A percentile compares a stretch with the other conserved stretches of the same genome.
phyloP scores from a whole-genome alignment of 1,140 invertebrate genomes.

The Drosophila kohkoa region DNA sequence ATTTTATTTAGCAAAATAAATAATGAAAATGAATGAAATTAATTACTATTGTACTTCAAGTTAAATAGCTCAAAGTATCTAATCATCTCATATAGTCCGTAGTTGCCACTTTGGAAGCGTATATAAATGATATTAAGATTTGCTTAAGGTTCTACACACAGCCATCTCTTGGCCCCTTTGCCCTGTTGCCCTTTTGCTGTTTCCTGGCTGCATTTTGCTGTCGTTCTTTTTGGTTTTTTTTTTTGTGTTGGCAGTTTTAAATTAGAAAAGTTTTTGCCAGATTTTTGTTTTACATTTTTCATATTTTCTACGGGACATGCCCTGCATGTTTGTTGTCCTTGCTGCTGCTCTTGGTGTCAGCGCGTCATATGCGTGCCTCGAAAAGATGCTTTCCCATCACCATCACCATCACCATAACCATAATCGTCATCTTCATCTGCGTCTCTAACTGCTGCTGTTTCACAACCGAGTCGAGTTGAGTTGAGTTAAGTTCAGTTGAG shows the following conservation, averaged over 20 bases:
- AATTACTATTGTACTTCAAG: not conserved
- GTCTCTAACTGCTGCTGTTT: not conserved
- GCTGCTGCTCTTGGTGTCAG: constrained; percentile 49
- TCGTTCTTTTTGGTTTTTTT: constrained; percentile 62
- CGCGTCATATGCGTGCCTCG: constrained; percentile 69
- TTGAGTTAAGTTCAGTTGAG: constrained; percentile 16
- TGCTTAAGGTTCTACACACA: constrained; percentile 47
- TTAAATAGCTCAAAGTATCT: not conserved
- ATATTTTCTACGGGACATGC: constrained; percentile 79
- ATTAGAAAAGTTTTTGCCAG: constrained; percentile 82
- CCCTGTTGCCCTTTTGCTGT: constrained; percentile 49
- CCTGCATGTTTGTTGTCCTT: constrained; percentile 69
- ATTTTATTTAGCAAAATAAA: not conserved
- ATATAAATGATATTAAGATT: constrained; percentile 76
- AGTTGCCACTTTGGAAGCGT: constrained; percentile 33
- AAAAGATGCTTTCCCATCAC: constrained; percentile 30
- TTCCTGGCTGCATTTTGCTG: constrained; percentile 55
- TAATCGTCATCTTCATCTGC: constrained; percentile 16
- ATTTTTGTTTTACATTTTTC: constrained; percentile 84
- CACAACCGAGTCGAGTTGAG: constrained; percentile 17
- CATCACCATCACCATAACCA: not conserved
- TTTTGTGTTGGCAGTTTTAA: constrained; percentile 80
- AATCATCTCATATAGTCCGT: not conserved
- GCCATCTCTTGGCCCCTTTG: constrained; percentile 11
- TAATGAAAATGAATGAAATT: not conserved